These are phyloP conservation scores for Melanotaenia pygmaea DNA, from an alignment of 2,797 vertebrate genomes.

Conservation along the genomic window DNA sequence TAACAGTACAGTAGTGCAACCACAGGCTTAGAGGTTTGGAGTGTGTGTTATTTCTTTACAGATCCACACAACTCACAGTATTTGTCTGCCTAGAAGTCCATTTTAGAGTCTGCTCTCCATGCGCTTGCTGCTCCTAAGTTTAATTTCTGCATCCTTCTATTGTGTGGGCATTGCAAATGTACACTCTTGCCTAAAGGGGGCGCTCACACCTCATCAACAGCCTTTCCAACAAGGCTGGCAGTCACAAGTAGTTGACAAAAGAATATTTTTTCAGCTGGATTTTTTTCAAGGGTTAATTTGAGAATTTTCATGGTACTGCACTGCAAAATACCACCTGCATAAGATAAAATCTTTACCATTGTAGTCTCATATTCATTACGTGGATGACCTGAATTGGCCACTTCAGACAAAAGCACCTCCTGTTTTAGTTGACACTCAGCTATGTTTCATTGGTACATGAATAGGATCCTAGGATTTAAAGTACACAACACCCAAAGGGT, in stretches of 20 bases:
- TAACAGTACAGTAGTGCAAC: no score
- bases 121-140: no score
- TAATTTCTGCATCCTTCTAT: no score
- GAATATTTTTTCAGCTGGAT: background rate
- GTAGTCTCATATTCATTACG: constrained; percentile 31
- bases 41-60: no score
- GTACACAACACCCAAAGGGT: constrained; percentile 26
- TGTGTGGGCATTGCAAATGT: no score
- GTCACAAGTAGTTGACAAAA: background rate
- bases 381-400: constrained; percentile 40
- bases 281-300: constrained; percentile 2
- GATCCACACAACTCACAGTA: no score
- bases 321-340: constrained; percentile 22
- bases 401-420: constrained; percentile 22
- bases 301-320: constrained; percentile 5
- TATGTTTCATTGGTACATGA: constrained; percentile 24
- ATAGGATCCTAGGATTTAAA: constrained; percentile 17
- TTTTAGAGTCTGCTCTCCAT: no score
- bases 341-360: constrained; percentile 38
- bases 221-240: background rate
- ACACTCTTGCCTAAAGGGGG: no score
- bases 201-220: no score
- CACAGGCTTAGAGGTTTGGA: no score
- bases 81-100: no score
- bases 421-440: constrained; percentile 9